Evolutionary conservation across 2,797 vertebrate genomes (phyloP).

Genomic region (Lindbergichthys nudifrons): DNA sequence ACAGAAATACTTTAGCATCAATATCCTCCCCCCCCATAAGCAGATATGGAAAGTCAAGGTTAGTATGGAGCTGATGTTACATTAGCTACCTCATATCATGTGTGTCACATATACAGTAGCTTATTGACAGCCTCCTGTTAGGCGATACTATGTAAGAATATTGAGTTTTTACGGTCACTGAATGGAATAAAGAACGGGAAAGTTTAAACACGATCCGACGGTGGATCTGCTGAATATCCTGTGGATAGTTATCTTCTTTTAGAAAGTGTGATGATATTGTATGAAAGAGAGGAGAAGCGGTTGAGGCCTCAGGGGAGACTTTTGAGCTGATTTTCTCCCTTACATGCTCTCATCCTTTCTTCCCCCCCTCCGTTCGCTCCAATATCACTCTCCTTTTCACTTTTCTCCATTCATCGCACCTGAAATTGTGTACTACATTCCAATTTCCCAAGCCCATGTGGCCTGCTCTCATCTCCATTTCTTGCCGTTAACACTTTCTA

Average conservation of each 20-base stretch:
- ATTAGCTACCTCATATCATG: conserved; percentile 66
- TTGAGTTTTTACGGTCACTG: conserved; percentile 58
- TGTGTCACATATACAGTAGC: conserved; percentile 61
- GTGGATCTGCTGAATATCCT: conserved; percentile 58
- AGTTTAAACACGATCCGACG: conserved; percentile 69
- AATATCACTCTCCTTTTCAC: conserved; percentile 52
- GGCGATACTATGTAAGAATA: conserved; percentile 54
- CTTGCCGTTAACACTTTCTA: conserved; percentile 17
- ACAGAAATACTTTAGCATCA: conserved; percentile 54
- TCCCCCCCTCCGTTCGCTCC: conserved; percentile 44
- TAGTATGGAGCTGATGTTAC: conserved; percentile 70
- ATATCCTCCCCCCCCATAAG: conserved; percentile 55
- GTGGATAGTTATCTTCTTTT: conserved; percentile 50
- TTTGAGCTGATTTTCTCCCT: conserved; percentile 55
- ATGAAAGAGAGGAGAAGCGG: conserved; percentile 62
- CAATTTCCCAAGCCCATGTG: conserved; percentile 42
- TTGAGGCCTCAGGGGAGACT: conserved; percentile 65
- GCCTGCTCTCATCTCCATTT: conserved; percentile 36
- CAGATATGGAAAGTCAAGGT: conserved; percentile 67
- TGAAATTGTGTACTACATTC: conserved; percentile 54
- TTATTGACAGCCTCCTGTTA: conserved; percentile 75
- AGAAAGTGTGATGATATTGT: conserved; percentile 58
- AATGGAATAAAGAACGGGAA: conserved; percentile 61
- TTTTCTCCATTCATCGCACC: conserved; percentile 63
- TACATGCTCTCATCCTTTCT: conserved; percentile 24